Evolutionary conservation across 2,113 vertebrate species (phyloP).

Genomic region (Octodon degus): DNA sequence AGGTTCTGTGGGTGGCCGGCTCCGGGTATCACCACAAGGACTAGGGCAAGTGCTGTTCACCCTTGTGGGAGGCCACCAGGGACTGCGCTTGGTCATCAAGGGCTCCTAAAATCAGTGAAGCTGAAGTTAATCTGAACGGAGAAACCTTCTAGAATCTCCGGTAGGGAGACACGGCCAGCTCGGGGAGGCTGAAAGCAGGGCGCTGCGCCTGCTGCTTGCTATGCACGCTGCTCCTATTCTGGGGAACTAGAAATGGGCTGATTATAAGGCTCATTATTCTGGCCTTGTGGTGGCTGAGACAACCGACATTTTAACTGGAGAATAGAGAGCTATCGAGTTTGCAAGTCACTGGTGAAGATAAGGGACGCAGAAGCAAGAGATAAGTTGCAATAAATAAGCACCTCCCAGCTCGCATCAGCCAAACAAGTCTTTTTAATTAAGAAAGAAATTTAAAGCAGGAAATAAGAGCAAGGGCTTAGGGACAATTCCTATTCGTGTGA

Average conservation of each 20-base stretch:
- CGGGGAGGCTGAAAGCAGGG: not conserved
- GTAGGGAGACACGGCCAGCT: not conserved
- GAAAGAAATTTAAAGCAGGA: constrained; percentile 82
- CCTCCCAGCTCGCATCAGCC: constrained; percentile 65
- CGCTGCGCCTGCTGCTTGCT: constrained; percentile 42
- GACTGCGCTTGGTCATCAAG: not conserved
- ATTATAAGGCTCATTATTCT: constrained; percentile 41
- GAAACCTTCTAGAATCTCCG: constrained; percentile 37
- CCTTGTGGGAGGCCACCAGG: not conserved
- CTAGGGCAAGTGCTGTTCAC: not conserved
- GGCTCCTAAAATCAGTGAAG: not conserved
- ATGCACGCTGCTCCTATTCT: not conserved
- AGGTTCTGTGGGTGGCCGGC: not conserved
- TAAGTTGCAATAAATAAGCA: constrained; percentile 67
- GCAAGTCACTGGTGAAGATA: constrained; percentile 18
- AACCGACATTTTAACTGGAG: constrained; percentile 8
- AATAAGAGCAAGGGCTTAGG: constrained; percentile 83
- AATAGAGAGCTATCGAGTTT: not conserved
- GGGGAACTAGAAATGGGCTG: constrained; percentile 33
- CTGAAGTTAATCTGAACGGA: not conserved
- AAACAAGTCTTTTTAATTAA: constrained; percentile 86
- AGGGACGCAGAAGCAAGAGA: constrained; percentile 49
- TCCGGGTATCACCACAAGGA: not conserved
- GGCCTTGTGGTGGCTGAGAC: not conserved
- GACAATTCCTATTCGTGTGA: constrained; percentile 81